A percentile compares a stretch with the other conserved stretches of the same genome.
phyloP scores from a whole-genome alignment of 2,888 invertebrate genomes.

The Octonoba sinensis region DNA sequence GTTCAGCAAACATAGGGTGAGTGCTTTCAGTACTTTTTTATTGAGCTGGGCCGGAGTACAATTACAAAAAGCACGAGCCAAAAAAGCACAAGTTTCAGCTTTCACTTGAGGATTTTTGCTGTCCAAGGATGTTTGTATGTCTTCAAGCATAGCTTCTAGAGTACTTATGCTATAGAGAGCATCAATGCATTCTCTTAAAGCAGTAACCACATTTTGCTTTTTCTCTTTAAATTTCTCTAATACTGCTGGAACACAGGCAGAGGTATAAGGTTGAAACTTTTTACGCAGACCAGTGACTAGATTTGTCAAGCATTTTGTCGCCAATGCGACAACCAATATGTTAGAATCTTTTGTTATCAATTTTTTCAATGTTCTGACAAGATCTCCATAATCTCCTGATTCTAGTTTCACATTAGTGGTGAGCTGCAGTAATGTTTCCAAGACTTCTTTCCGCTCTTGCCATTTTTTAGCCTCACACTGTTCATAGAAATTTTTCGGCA shows the following conservation, averaged over 20 bases:
- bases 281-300: slow-evolving; percentile 89
- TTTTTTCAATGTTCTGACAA: slow-evolving; percentile 89
- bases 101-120: slow-evolving; percentile 93
- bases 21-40: slow-evolving; percentile 90
- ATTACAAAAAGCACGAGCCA: slow-evolving; percentile 85
- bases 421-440: slow-evolving; percentile 85
- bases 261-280: slow-evolving; percentile 87
- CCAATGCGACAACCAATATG: slow-evolving; percentile 89
- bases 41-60: slow-evolving; percentile 85
- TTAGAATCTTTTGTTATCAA: slow-evolving; percentile 94
- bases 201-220: slow-evolving; percentile 88
- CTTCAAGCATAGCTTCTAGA: slow-evolving; percentile 75
- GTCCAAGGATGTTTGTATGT: slow-evolving; percentile 85
- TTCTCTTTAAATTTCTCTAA: slow-evolving; percentile 98
- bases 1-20: slow-evolving; percentile 83
- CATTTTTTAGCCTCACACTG: slow-evolving; percentile 95
- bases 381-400: slow-evolving; percentile 90
- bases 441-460: slow-evolving; percentile 93
- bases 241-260: slow-evolving; percentile 78
- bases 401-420: slow-evolving; percentile 86
- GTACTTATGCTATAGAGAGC: slow-evolving; percentile 76
- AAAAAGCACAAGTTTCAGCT: slow-evolving; percentile 86
- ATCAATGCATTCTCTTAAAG: slow-evolving; percentile 86
- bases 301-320: slow-evolving; percentile 85
- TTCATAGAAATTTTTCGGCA: slow-evolving; percentile 96